A percentile compares a stretch with the other conserved stretches of the same genome.
Evolutionary conservation across 1,140 invertebrate species (phyloP).

Genomic region (Physella acuta): DNA sequence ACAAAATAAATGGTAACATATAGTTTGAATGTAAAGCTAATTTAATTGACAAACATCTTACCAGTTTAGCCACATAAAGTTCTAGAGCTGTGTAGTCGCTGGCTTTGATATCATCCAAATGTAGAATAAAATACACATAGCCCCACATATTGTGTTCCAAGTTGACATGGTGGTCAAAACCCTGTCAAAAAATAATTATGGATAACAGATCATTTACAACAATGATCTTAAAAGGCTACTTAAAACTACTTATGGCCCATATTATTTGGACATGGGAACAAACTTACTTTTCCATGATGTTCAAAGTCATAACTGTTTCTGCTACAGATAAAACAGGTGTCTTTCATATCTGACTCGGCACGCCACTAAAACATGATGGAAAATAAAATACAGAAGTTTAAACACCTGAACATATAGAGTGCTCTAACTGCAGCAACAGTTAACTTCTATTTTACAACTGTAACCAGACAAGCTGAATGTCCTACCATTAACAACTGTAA

Average conservation of each 20-base stretch:
- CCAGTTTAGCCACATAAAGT: constrained; percentile 51
- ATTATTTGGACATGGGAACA: neutral
- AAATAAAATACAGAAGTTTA: too few relatives aligned
- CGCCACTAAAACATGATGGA: constrained; percentile 50
- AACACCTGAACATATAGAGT: too few relatives aligned
- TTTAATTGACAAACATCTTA: constrained; percentile 25
- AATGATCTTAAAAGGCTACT: neutral
- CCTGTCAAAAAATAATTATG: constrained; percentile 37
- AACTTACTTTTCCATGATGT: constrained; percentile 55
- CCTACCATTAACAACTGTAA: too few relatives aligned
- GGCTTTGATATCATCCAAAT: constrained; percentile 55
- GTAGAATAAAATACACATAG: constrained; percentile 60
- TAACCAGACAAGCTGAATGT: too few relatives aligned
- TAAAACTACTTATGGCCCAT: neutral
- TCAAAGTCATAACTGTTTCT: constrained; percentile 61
- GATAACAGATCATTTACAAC: too few relatives aligned
- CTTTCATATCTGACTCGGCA: constrained; percentile 60
- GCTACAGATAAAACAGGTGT: constrained; percentile 59
- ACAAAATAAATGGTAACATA: neutral
- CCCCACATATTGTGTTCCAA: constrained; percentile 60
- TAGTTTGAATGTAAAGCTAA: neutral
- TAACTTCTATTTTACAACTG: too few relatives aligned
- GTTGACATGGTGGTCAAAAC: constrained; percentile 57
- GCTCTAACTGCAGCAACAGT: too few relatives aligned
- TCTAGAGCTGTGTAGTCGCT: constrained; percentile 59